phyloP scores from a whole-genome alignment of 2,888 invertebrate genomes.

The Julus scanicus region DNA sequence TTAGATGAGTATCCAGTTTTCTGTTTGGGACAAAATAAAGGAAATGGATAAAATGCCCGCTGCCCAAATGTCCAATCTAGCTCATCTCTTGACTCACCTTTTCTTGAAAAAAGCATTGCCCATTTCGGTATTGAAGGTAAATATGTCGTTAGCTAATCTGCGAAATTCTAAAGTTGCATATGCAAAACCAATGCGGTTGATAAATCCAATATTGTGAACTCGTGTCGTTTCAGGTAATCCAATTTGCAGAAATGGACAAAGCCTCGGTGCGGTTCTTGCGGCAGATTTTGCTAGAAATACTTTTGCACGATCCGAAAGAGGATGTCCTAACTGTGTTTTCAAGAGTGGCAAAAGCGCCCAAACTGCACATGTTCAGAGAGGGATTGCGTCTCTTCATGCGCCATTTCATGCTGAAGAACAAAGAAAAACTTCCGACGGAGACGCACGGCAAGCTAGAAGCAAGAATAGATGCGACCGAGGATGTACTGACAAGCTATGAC shows the following conservation, averaged over 20 bases:
- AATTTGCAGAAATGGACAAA: slow-evolving; percentile 87
- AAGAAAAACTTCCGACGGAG: slow-evolving; percentile 60
- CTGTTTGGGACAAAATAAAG: slow-evolving; percentile 92
- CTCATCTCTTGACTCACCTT: slow-evolving; percentile 81
- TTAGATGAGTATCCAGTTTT: slow-evolving; percentile 86
- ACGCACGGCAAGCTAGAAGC: slow-evolving; percentile 41
- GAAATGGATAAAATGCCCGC: slow-evolving; percentile 76
- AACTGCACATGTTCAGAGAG: slow-evolving; percentile 83
- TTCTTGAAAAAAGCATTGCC: slow-evolving; percentile 81
- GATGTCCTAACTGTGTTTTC: slow-evolving; percentile 75
- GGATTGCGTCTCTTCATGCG: slow-evolving; percentile 85
- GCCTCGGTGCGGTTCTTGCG: slow-evolving; percentile 81
- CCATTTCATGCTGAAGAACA: slow-evolving; percentile 78
- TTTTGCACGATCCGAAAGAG: slow-evolving; percentile 76
- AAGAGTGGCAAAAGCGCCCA: slow-evolving; percentile 77
- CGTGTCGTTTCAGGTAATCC: slow-evolving; percentile 73
- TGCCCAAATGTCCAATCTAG: slow-evolving; percentile 78
- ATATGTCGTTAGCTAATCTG: slow-evolving; percentile 48
- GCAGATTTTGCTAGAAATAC: slow-evolving; percentile 78
- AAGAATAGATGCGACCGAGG: slow-evolving; percentile 12
- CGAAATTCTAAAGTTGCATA: not conserved
- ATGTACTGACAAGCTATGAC: slow-evolving; percentile 4
- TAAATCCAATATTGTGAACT: not conserved
- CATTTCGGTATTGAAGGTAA: slow-evolving; percentile 86
- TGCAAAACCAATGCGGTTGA: not conserved